These are phyloP conservation scores for Atractosteus spatula DNA, from an alignment of 2,113 vertebrate genomes.

Conservation along the genomic window DNA sequence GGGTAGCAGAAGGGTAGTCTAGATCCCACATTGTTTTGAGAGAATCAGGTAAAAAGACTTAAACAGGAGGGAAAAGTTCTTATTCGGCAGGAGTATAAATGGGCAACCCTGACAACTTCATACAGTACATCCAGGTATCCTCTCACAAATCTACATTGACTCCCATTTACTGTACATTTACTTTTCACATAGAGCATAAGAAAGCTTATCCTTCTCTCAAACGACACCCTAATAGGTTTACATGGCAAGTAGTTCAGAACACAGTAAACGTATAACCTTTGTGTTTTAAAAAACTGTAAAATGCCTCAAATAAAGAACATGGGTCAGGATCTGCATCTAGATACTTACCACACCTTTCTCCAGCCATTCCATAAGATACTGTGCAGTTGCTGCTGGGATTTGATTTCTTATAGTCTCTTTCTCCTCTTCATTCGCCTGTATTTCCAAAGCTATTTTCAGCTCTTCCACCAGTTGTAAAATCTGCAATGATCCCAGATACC, in stretches of 20 bases:
- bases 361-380: conserved; percentile 73
- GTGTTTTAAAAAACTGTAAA: no score
- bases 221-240: neutral
- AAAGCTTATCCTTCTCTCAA: neutral
- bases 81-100: neutral
- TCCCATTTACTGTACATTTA: no score
- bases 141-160: neutral
- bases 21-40: conserved; percentile 1
- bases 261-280: no score
- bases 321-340: no score
- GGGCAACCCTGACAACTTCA: neutral
- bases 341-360: conserved; percentile 71
- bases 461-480: conserved; percentile 78
- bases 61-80: conserved; percentile 9
- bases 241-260: neutral
- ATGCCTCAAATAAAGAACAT: no score
- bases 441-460: conserved; percentile 72
- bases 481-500: conserved; percentile 60
- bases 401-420: conserved; percentile 66
- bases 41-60: conserved; percentile 27
- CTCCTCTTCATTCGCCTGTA: conserved; percentile 65
- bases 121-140: conserved; percentile 14
- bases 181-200: neutral
- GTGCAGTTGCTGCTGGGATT: conserved; percentile 66
- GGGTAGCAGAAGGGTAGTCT: neutral